Evolutionary conservation across 2,888 invertebrate species (phyloP).

Genomic region (Lamellibrachia columna): DNA sequence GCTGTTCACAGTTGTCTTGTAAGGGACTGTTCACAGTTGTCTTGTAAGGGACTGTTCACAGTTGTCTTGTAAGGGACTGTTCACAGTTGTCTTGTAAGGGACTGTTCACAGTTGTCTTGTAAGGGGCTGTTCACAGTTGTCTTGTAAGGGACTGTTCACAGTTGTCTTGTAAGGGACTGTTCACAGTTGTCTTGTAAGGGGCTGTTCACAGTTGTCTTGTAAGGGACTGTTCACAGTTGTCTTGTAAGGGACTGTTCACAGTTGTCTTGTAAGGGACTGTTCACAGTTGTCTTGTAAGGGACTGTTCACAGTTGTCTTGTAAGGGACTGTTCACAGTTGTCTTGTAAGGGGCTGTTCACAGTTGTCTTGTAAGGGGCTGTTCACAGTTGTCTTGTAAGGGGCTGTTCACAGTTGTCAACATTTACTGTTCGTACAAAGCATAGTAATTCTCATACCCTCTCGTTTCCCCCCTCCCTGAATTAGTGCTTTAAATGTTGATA

Average conservation of each 20-base stretch:
- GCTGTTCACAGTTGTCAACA: no score
- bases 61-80: no score
- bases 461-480: no score
- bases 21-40: no score
- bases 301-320: background rate
- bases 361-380: background rate
- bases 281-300: background rate
- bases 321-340: background rate
- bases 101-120: background rate
- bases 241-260: background rate
- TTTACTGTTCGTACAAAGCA: no score
- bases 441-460: no score
- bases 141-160: background rate
- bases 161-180: background rate
- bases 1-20: no score
- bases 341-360: background rate
- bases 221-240: background rate
- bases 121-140: background rate
- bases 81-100: no score
- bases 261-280: background rate
- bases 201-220: background rate
- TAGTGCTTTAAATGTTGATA: no score
- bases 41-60: no score
- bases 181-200: background rate
- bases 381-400: background rate